Percentiles rank a stretch among this genome's conserved stretches.
These are phyloP conservation scores for Tragelaphus buxtoni DNA, from an alignment of 2,113 vertebrate genomes.

Conservation along the genomic window DNA sequence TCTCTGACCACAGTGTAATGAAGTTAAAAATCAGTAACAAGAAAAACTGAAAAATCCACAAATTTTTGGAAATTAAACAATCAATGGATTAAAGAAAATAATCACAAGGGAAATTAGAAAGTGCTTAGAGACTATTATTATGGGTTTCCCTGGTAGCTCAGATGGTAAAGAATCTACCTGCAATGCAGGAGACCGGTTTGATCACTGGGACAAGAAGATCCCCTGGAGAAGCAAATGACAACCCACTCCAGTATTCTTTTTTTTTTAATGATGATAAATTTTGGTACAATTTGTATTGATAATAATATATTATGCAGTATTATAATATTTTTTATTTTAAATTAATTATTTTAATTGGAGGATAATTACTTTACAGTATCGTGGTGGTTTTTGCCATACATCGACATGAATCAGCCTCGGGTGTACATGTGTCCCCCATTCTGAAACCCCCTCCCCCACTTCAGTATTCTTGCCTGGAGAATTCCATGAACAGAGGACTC, in stretches of 20 bases:
- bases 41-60: not conserved
- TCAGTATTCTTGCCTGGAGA: not conserved
- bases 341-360: not conserved
- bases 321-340: not conserved
- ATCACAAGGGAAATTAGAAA: not conserved
- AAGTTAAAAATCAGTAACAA: not conserved
- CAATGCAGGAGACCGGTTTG: not conserved
- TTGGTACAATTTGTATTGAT: not conserved
- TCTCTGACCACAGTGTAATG: not conserved
- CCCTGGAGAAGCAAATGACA: not conserved
- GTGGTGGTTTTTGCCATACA: not conserved
- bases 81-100: not conserved
- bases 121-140: not conserved
- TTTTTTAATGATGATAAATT: not conserved
- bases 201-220: not conserved
- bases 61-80: not conserved
- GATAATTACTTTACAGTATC: not conserved
- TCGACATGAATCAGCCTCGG: fast-evolving
- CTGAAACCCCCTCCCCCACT: not conserved
- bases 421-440: not conserved
- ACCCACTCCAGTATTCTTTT: not conserved
- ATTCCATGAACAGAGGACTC: not conserved
- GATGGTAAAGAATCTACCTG: not conserved
- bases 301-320: not conserved
- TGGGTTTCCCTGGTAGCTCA: not conserved